A percentile compares a stretch with the other conserved stretches of the same genome.
Evolutionary conservation across 1,140 invertebrate genomes (phyloP).

Genomic region (Drosophila kurseongensis): DNA sequence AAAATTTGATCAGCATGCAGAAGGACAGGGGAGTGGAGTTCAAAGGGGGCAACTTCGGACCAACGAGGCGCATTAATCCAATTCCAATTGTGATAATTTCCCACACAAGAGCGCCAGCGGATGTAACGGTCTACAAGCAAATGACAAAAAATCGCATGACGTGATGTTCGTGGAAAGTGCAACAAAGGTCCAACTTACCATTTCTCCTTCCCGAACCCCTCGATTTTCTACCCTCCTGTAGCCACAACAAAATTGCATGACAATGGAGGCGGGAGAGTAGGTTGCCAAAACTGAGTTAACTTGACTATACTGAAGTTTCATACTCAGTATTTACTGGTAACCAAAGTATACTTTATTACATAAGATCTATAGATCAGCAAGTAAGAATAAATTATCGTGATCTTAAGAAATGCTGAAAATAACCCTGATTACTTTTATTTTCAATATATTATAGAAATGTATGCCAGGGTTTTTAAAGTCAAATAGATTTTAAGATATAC

Average conservation of each 20-base stretch:
- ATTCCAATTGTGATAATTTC: constrained; percentile 52
- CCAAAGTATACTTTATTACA: background rate
- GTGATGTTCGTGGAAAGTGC: constrained; percentile 59
- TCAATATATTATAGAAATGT: background rate
- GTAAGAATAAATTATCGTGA: background rate
- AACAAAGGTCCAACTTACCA: constrained; percentile 42
- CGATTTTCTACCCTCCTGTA: constrained; percentile 2
- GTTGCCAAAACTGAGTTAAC: constrained; percentile 35
- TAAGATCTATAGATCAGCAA: background rate
- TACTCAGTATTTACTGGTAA: constrained; percentile 2
- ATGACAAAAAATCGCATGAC: constrained; percentile 79
- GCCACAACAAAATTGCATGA: constrained; percentile 47
- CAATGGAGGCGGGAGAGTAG: constrained; percentile 27
- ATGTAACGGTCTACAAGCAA: constrained; percentile 77
- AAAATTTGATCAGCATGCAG: constrained; percentile 54
- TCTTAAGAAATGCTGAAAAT: background rate
- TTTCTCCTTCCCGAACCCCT: background rate
- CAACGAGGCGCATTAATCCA: constrained; percentile 72
- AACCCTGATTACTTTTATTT: background rate
- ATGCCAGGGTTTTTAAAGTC: no score
- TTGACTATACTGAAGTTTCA: background rate
- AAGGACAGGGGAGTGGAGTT: background rate
- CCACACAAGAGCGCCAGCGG: constrained; percentile 47
- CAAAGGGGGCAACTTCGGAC: constrained; percentile 11
- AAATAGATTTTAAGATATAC: no score